phyloP scores from a whole-genome alignment of 2,888 invertebrate species.

The Scaptomyza parva region DNA sequence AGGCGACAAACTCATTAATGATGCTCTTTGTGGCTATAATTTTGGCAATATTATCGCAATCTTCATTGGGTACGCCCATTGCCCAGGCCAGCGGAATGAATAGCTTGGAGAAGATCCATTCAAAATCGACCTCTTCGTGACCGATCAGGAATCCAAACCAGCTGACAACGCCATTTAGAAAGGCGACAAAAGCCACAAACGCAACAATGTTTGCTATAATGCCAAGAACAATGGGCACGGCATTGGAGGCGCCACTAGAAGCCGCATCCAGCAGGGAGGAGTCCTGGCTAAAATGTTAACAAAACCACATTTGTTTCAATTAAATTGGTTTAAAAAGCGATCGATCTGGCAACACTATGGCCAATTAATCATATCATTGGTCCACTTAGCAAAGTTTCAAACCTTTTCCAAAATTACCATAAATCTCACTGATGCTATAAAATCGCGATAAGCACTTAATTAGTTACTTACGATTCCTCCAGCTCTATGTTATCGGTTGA shows the following conservation, averaged over 20 bases:
- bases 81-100: constrained; percentile 96
- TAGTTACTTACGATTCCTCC: constrained; percentile 88
- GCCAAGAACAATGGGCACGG: constrained; percentile 92
- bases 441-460: too few relatives aligned
- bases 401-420: not conserved
- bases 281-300: constrained; percentile 87
- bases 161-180: constrained; percentile 91
- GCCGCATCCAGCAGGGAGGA: constrained; percentile 95
- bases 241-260: constrained; percentile 93
- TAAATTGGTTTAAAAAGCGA: too few relatives aligned
- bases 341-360: too few relatives aligned
- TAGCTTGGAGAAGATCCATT: constrained; percentile 93
- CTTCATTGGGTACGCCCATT: constrained; percentile 90
- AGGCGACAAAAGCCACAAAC: constrained; percentile 94
- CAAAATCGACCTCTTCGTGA: constrained; percentile 87
- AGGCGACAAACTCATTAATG: constrained; percentile 97
- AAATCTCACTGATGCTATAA: not conserved
- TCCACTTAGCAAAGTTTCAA: not conserved
- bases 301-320: too few relatives aligned
- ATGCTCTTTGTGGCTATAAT: constrained; percentile 96
- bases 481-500: constrained; percentile 91
- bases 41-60: constrained; percentile 90
- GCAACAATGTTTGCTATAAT: constrained; percentile 97
- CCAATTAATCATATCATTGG: not conserved
- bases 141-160: constrained; percentile 94